Base-by-base conservation (phyloP, 2,797 vertebrate genomes). In the Alcedo quadribrachys region DNA sequence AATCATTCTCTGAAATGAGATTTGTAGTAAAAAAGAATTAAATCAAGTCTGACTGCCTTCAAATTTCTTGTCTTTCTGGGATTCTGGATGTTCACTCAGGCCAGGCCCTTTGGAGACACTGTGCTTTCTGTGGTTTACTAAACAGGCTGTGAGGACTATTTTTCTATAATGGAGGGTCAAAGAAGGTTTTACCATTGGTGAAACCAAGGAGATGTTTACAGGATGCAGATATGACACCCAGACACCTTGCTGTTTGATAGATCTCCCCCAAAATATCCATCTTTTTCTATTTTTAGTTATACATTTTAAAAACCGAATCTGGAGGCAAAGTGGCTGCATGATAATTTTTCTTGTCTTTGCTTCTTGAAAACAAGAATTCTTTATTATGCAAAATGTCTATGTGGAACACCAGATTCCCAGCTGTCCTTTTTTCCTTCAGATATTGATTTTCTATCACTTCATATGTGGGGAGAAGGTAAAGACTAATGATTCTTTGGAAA, bases 1-100 rank as follows among this genome's bases (percentile, higher is more conserved):
- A 98, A 97, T 98, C 98, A 98, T 97, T 95, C 93, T 94, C 94
- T 94, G 94, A 97, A 97, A 97, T 94, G 90, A 97, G 96, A 97
- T 97, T 97, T 97, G 95, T 89, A 96, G 95, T 90, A 97, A 97
- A 97, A 97, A 92, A 92, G 87, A 95, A 97, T 97, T 97, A 97
- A 97, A 98, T 98, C 96, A 97, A 96, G 96, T 95, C 95, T 96
- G 96, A 96, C 90, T 97, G 87, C 89, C 79, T 96, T 94, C 84
- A 91, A 81, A 94, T 95, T 94, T 92, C 85, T 93, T 95, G 69
- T 91, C 93, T 97, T 97, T 93, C 77, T 55, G 81, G 40, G 76
- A 94, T 93, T 95, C 90, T 94, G 89, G 95, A 93, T 94, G 75
- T 81, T 94, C 55, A 62, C 46, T 82, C 54, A 96, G 93, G 76